Base-by-base conservation (phyloP, 2,888 invertebrate species). In the Drosophila quasianomalipes region DNA sequence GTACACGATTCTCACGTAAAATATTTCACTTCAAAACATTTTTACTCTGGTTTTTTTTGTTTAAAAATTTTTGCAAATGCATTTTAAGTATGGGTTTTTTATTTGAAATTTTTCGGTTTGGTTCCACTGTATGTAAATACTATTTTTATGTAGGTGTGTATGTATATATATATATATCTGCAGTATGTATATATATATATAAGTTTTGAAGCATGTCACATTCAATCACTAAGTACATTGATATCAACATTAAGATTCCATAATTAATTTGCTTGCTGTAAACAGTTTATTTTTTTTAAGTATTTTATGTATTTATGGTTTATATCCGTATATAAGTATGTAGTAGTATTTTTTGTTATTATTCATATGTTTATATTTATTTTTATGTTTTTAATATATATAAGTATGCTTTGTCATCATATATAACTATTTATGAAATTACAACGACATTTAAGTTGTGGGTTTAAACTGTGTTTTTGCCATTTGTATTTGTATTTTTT, bases 1-100 rank as follows among this genome's bases (percentile, higher is more conserved):
- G 87, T 88, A 88, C 87, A 89, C 87, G 91, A 89, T 90, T 88
- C 91, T 89, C 87, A 88, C 86, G 90, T 75, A 55, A 75, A 85
- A 89, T 82, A 71, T 87, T 86, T 61, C 64, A 62, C 74, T 51
- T 69, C 66, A 55, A 67, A 87, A 78, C 72, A 80, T 61, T 67
- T 72, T 70, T 69, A 72, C 60, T 76, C 63, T 62, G 53, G 49
- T 30, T n/a, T 53, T 64, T 62, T 68, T 58, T 54, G 60, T 19
- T 60, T 76, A 63, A 83, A 82, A 70, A 66, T n/a, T 14, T 71
- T 67, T 65, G 67, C 70, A 68, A 68, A 71, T 62, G 61, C 57
- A 61, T 53, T 47, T 44, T 41, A 22, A 58, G 44, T 58, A 26
- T 47, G 22, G 22, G 9, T 39, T 39, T n/a, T n/a, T 35, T 69